Conservation (phyloP, 2,888 invertebrate species). For the Cabera pusaria region DNA sequence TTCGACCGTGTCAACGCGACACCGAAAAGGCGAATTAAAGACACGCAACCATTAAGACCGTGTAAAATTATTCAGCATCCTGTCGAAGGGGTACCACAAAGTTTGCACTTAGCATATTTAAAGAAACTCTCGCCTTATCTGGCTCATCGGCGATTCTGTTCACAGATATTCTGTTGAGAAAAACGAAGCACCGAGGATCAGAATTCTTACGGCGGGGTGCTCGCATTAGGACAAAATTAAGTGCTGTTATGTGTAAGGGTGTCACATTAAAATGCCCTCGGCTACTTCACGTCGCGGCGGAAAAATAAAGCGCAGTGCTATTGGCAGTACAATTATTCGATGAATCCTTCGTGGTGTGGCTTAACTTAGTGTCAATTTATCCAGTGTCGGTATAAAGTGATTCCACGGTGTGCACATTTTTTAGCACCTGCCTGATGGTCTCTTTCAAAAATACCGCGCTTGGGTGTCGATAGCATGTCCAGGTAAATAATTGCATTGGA, state of each 20-base stretch:
- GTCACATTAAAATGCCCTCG: slow-evolving; percentile 79
- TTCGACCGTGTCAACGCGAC: slow-evolving; percentile 58
- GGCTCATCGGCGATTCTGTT: slow-evolving; percentile 74
- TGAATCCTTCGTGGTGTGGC: slow-evolving; percentile 55
- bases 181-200: slow-evolving; percentile 60
- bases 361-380: slow-evolving; percentile 55
- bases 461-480: slow-evolving; percentile 5
- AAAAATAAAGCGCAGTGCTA: slow-evolving; percentile 59
- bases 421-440: slow-evolving; percentile 9
- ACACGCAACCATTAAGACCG: slow-evolving; percentile 76
- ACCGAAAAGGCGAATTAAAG: slow-evolving; percentile 64
- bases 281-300: slow-evolving; percentile 63
- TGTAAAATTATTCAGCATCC: slow-evolving; percentile 80
- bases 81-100: slow-evolving; percentile 72
- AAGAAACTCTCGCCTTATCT: slow-evolving; percentile 77
- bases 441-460: slow-evolving; percentile 6
- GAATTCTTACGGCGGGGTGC: slow-evolving; percentile 62
- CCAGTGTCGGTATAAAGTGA: slow-evolving; percentile 29
- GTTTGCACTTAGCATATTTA: slow-evolving; percentile 81
- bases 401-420: slow-evolving; percentile 25
- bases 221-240: slow-evolving; percentile 81
- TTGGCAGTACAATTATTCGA: slow-evolving; percentile 70
- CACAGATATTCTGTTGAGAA: slow-evolving; percentile 68
- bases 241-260: slow-evolving; percentile 78
- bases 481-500: no score